Evolutionary conservation across 2,113 vertebrate species (phyloP), one percentile per base, ranked within the genome.

Genomic region (Amphiprion ocellaris): DNA sequence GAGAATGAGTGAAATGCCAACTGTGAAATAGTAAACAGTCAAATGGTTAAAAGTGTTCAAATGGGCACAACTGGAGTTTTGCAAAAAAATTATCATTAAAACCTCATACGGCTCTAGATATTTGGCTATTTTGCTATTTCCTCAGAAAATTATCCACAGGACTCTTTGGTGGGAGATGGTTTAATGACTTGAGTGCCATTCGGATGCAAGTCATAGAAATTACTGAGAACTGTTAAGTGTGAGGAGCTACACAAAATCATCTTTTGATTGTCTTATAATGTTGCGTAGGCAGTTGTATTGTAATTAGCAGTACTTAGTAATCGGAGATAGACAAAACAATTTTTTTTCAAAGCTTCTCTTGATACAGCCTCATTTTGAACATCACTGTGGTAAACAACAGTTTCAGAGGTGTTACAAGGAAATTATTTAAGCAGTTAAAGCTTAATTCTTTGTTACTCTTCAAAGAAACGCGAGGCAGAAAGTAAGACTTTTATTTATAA

Each of bases 201-300:
- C 84, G 67, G 64, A 77, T 62, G 84, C 63, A 73, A 80, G 81
- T 47, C 75, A 69, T 61, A 64, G 47, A 90, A 79, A 82, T 87
- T 26, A 76, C 4, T 3, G 37, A 49, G 44, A 82, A 75, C 39
- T 72, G 75, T 66, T 74, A 30, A 85, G 79, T 59, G 68, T 58
- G 50, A 81, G 64, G 64, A 81, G 78, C 54, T 8, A 68, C 60
- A 83, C 53, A 85, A 83, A 86, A 90, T 84, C 81, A 87, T 85
- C 37, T 67, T 81, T 87, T 88, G 79, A 90, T 87, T 86, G 76
- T 79, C 53, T 86, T 78, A 76, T 83, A 87, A 89, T 90, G 73
- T 81, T 58, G 70, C 14, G 65, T 73, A 69, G 61, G 75, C 67
- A 75, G 73, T 84, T 72, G 66, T 53, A 37, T 79, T 77, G 79